phyloP scores from a whole-genome alignment of 2,113 vertebrate species.

The Myotis yumanensis region DNA sequence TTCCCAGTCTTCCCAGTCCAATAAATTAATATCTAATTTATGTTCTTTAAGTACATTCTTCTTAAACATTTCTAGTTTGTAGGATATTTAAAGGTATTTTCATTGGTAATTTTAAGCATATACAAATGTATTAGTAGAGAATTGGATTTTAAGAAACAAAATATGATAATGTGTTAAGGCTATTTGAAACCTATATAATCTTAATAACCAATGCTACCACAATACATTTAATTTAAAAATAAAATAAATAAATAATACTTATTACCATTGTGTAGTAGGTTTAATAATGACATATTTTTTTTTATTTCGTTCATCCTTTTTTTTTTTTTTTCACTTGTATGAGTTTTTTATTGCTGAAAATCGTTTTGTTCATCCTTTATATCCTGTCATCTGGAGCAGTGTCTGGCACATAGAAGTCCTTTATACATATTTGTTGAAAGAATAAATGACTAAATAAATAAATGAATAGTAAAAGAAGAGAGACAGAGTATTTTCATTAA shows the following conservation, averaged over 20 bases:
- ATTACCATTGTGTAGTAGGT: fast-evolving
- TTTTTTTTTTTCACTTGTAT: too few relatives aligned
- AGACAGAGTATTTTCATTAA: background rate
- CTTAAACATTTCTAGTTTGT: background rate
- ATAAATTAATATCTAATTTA: background rate
- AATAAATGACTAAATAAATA: background rate
- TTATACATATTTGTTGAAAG: background rate
- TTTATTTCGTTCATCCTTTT: background rate
- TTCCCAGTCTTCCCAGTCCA: background rate
- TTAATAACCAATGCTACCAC: background rate
- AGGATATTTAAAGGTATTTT: background rate
- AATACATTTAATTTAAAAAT: background rate
- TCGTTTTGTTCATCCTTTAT: background rate
- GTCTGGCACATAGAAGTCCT: background rate
- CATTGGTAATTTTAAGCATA: background rate
- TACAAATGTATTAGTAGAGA: background rate
- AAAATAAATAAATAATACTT: background rate
- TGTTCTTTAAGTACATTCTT: background rate
- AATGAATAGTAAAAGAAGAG: background rate
- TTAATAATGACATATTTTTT: background rate
- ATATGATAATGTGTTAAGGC: background rate
- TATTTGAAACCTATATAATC: background rate
- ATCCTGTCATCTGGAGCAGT: background rate
- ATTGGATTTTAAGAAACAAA: background rate
- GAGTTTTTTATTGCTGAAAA: too few relatives aligned